Evolutionary conservation across 2,888 invertebrate genomes (phyloP), one percentile per base, ranked within the genome.

Genomic region (Homarus gammarus): DNA sequence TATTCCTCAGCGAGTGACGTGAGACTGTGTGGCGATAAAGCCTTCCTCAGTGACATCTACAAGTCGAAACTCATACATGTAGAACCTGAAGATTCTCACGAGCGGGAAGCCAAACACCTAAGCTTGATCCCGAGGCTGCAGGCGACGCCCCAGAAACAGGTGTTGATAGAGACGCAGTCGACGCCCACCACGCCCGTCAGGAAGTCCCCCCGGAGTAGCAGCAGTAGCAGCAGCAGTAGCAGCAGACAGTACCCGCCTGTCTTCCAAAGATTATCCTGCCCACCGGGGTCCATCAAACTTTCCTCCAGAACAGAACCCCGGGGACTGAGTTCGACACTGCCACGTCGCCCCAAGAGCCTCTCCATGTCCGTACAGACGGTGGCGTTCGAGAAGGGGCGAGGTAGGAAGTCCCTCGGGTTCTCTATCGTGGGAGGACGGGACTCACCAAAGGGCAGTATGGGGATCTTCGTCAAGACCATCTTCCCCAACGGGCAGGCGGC

Each of bases 401-500:
- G 94, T 33, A 93, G 93, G 56, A 94, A 94, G 92, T 94, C 94
- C 44, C 93, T 95, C n/a, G 94, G 94, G 5, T 94, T 95, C 93
- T 94, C 94, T 90, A 94, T 94, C 84, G 94, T 94, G 3, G 95
- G 94, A 12, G 95, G 94, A 3, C 93, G 93, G 81, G 94, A 94
- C 92, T 94, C 94, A 0, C 93, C 94, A 3, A 93, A 93, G 87
- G 94, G 94, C 18, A 96, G 96, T 93, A 96, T 97, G 96, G 97
- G 97, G 75, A 97, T 98, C 93, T 97, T 97, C 94, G 97, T 98
- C 6, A 97, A 97, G 94, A 97, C 97, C 12, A 97, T 98, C 78
- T 97, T 97, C 93, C 96, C 97, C 61, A 96, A 96, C 92, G 98
- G 98, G 56, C 97, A 97, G 94, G 97, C 97, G 90, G 96, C 97